phyloP scores from a whole-genome alignment of 2,113 vertebrate species.

The Mixornis gularis region DNA sequence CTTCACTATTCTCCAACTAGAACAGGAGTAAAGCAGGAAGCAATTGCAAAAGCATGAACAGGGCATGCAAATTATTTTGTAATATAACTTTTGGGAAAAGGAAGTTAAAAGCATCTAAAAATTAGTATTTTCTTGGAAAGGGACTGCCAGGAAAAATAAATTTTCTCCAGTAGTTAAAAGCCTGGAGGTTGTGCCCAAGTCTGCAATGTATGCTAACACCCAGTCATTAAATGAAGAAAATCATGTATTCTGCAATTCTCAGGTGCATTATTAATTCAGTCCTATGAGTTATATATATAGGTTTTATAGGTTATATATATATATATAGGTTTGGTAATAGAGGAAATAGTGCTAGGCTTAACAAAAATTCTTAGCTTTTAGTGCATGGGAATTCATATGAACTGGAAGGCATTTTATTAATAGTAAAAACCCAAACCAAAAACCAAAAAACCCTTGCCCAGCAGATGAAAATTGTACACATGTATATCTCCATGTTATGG shows the following conservation, averaged over 20 bases:
- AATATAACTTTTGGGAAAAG: background rate
- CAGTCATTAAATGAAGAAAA: background rate
- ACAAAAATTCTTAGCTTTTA: background rate
- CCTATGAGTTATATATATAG: rapidly evolving
- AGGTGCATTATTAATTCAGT: background rate
- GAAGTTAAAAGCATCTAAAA: background rate
- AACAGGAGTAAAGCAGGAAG: background rate
- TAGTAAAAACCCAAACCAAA: background rate
- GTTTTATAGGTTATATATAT: background rate
- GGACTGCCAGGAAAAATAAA: background rate
- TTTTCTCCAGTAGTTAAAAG: background rate
- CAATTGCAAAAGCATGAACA: background rate
- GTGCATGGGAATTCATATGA: background rate
- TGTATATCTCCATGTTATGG: background rate
- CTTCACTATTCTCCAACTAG: background rate
- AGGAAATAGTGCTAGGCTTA: background rate
- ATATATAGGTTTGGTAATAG: background rate
- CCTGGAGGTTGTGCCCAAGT: background rate
- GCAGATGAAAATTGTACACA: background rate
- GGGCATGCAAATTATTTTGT: background rate
- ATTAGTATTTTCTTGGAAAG: background rate
- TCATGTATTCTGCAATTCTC: background rate
- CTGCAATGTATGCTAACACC: background rate
- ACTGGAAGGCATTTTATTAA: background rate
- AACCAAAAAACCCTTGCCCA: background rate